Percentiles rank a stretch among this genome's conserved stretches.
These are phyloP conservation scores for Batillaria attramentaria DNA, from an alignment of 1,140 invertebrate genomes.

Conservation along the genomic window DNA sequence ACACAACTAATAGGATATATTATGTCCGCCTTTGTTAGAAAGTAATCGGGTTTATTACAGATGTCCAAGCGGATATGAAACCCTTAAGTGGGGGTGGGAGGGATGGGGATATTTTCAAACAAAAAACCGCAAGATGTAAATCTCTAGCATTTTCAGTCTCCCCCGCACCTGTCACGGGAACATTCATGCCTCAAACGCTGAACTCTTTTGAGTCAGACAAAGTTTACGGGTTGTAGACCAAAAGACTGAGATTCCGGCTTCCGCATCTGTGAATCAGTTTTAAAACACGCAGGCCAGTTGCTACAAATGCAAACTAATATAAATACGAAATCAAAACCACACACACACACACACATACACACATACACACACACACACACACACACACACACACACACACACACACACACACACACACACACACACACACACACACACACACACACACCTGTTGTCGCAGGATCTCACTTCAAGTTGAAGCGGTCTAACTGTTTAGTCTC, in stretches of 20 bases:
- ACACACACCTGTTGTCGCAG: constrained; percentile 13
- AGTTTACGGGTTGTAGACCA: background rate
- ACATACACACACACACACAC: constrained; percentile 15
- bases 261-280: background rate
- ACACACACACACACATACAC: background rate
- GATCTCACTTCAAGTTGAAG: constrained; percentile 62
- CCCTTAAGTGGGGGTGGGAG: too few species aligned
- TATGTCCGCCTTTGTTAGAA: background rate
- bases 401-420: constrained; percentile 17
- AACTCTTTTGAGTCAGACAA: background rate
- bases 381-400: constrained; percentile 7
- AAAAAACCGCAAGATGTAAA: too few species aligned
- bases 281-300: too few species aligned
- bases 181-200: background rate
- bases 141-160: too few species aligned
- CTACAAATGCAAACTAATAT: too few species aligned
- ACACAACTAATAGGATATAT: too few species aligned
- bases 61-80: too few species aligned
- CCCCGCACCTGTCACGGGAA: too few species aligned
- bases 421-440: constrained; percentile 29
- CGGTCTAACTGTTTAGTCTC: constrained; percentile 6
- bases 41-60: background rate
- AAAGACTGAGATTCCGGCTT: background rate
- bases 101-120: too few species aligned
- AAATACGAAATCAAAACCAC: background rate